These are phyloP conservation scores for Leptodactylus fuscus DNA, from an alignment of 2,113 vertebrate species.

Conservation along the genomic window DNA sequence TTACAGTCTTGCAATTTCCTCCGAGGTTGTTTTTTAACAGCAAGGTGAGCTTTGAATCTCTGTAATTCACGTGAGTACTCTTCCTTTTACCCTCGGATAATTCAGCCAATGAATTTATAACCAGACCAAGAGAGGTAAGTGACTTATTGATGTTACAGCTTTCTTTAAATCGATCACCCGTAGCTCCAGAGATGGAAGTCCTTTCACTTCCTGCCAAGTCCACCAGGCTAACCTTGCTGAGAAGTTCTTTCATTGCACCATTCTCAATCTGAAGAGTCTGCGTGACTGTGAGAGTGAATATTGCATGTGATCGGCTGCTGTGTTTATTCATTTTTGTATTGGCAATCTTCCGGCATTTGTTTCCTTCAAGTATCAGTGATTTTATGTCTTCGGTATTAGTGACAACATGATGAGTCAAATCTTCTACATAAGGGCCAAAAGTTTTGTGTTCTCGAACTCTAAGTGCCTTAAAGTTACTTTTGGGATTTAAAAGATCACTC, in stretches of 20 bases:
- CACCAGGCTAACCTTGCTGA: constrained; percentile 21
- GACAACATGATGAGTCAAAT: constrained; percentile 9
- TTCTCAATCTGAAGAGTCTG: not conserved
- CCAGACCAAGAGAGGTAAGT: not conserved
- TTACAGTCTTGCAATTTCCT: constrained; percentile 96
- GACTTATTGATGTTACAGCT: constrained; percentile 28
- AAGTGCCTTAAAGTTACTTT: not conserved
- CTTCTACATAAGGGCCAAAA: constrained; percentile 16
- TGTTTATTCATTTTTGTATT: constrained; percentile 14
- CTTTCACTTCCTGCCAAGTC: constrained; percentile 35
- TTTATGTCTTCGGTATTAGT: constrained; percentile 1
- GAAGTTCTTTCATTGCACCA: not conserved
- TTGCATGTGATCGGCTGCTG: constrained; percentile 32
- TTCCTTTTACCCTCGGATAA: not conserved
- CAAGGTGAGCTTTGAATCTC: constrained; percentile 19
- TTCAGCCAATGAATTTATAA: constrained; percentile 27
- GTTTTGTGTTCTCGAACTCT: constrained; percentile 18
- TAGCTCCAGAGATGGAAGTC: not conserved
- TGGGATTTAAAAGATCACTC: not conserved
- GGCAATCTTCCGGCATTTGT: not conserved
- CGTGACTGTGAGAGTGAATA: constrained; percentile 7
- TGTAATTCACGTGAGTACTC: not conserved
- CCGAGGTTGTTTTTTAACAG: constrained; percentile 89
- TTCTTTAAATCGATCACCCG: not conserved
- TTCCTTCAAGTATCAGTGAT: not conserved